A percentile compares a stretch with the other conserved stretches of the same genome.
phyloP scores from a whole-genome alignment of 2,113 vertebrate genomes.

The Mormyrus iriodes region DNA sequence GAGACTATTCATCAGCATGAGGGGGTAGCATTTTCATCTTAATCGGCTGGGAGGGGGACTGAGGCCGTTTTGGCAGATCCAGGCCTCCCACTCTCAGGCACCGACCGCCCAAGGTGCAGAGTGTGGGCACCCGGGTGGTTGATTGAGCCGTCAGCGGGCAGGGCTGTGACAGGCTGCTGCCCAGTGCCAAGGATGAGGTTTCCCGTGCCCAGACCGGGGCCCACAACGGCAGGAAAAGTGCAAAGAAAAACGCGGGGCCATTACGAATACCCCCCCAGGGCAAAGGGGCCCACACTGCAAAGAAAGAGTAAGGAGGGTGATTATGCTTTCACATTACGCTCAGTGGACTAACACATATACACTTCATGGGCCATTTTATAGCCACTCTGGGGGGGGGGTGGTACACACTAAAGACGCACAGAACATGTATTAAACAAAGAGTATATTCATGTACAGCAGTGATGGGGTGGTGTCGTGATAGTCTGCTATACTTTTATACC shows the following conservation, averaged over 20 bases:
- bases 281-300: slow-evolving; percentile 22
- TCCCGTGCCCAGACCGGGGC: slow-evolving; percentile 2
- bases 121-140: slow-evolving; percentile 37
- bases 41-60: background rate
- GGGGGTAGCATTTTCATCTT: background rate
- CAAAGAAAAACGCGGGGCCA: slow-evolving; percentile 35
- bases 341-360: background rate
- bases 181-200: background rate
- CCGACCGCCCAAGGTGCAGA: slow-evolving; percentile 26
- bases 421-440: background rate
- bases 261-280: slow-evolving; percentile 29
- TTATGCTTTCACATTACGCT: background rate
- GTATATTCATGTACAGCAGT: background rate
- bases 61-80: background rate
- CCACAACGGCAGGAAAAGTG: background rate
- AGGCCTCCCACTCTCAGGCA: background rate
- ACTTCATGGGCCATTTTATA: background rate
- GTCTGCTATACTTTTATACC: background rate
- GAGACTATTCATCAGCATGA: background rate
- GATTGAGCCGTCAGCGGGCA: slow-evolving; percentile 52
- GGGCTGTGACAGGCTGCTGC: slow-evolving; percentile 40
- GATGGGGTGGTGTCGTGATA: background rate
- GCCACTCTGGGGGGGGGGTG: background rate
- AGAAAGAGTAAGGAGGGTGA: background rate
- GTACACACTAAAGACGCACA: background rate